Conservation (phyloP, 2,113 vertebrate genomes). For the Xenopus borealis region DNA sequence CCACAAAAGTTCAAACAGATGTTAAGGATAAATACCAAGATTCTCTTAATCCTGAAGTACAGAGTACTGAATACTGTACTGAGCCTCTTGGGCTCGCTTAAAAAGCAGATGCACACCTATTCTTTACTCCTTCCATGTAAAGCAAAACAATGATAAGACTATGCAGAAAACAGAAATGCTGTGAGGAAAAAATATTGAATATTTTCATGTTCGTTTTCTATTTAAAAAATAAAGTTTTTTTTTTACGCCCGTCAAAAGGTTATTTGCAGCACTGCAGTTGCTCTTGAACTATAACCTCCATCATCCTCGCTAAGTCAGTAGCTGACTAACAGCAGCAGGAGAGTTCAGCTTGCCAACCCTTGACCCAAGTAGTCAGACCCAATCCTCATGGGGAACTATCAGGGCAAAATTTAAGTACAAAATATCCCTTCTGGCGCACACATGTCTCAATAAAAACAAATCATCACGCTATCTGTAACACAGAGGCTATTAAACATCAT, state of each 20-base stretch:
- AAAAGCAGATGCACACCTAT: constrained; percentile 40
- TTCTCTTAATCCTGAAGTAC: constrained; percentile 36
- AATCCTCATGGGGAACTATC: neutral
- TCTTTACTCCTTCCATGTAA: constrained; percentile 14
- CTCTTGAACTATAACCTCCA: neutral
- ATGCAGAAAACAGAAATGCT: neutral
- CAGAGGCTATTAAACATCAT: neutral
- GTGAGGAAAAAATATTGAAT: neutral
- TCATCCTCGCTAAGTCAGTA: neutral
- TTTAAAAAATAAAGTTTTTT: neutral
- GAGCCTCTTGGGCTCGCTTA: constrained; percentile 32
- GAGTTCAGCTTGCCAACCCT: neutral
- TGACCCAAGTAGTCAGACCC: neutral
- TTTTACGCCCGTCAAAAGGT: neutral
- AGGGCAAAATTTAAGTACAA: neutral
- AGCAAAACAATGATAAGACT: constrained; percentile 11
- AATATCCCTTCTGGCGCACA: neutral
- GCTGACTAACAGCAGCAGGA: neutral
- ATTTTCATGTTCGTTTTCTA: neutral
- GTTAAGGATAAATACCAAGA: constrained; percentile 38
- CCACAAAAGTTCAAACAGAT: constrained; percentile 44
- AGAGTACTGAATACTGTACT: constrained; percentile 23
- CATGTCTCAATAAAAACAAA: neutral
- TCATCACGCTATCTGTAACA: too few species aligned
- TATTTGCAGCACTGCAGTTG: neutral